Percentiles rank a stretch among this genome's conserved stretches.
Evolutionary conservation across 2,888 invertebrate species (phyloP).

Genomic region (Dolichomitus sp.): DNA sequence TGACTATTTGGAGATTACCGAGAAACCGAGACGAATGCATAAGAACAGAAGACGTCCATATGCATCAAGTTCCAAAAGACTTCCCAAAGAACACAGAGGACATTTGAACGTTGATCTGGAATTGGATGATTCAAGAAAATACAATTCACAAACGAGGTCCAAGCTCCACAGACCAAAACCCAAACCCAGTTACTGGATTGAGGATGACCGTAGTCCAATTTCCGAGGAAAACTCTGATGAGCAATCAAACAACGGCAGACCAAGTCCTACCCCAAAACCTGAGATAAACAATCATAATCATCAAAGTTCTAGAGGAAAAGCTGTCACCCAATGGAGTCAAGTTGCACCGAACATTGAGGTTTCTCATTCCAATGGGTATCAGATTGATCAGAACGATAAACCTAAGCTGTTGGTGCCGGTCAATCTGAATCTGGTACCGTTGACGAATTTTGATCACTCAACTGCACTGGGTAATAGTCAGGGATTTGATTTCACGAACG

Average conservation of each 20-base stretch:
- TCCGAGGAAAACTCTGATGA: constrained; percentile 73
- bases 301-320: constrained; percentile 60
- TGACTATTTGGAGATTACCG: constrained; percentile 80
- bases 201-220: constrained; percentile 72
- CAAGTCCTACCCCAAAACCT: constrained; percentile 32
- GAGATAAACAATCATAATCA: constrained; percentile 57
- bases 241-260: constrained; percentile 52
- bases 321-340: constrained; percentile 78
- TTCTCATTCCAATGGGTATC: constrained; percentile 78
- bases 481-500: constrained; percentile 86
- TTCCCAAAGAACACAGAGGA: constrained; percentile 81
- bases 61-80: constrained; percentile 70
- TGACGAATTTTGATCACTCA: constrained; percentile 85
- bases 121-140: constrained; percentile 72
- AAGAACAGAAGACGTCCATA: constrained; percentile 78
- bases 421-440: constrained; percentile 80
- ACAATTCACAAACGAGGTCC: constrained; percentile 70
- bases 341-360: constrained; percentile 79
- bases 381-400: constrained; percentile 80
- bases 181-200: constrained; percentile 74
- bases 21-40: constrained; percentile 76
- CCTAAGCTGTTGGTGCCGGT: constrained; percentile 81
- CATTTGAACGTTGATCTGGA: constrained; percentile 62
- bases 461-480: constrained; percentile 86
- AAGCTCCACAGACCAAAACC: constrained; percentile 74